Conservation (phyloP, 2,797 vertebrate genomes). For the Labeo calbasu region DNA sequence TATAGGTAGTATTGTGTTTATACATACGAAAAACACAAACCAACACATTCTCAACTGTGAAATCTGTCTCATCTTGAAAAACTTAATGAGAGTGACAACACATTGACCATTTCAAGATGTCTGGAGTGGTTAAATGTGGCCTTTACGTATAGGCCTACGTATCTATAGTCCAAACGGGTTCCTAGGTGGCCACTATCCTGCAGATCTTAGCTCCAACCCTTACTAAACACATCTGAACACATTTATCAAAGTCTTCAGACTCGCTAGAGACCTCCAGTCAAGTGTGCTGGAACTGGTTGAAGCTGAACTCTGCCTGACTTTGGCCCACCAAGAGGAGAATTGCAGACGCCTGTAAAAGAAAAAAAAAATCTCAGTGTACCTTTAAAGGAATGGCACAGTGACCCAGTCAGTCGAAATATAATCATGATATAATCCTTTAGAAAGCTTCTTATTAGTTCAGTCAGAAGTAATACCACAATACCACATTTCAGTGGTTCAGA, state of each 20-base stretch:
- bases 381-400: background rate
- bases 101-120: background rate
- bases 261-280: background rate
- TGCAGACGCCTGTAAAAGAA: background rate
- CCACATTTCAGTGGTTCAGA: conserved; percentile 1
- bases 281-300: background rate
- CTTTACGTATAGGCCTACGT: background rate
- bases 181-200: background rate
- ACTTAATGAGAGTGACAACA: background rate
- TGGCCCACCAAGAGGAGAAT: no score
- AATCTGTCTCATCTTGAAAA: background rate
- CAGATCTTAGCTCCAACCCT: background rate
- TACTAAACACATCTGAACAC: background rate
- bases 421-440: background rate
- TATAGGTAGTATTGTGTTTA: background rate
- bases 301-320: background rate
- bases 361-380: background rate
- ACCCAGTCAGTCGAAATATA: background rate
- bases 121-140: background rate
- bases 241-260: background rate
- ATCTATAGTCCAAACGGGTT: background rate
- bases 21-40: background rate
- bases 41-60: background rate
- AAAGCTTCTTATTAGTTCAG: background rate
- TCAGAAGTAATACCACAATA: background rate